A percentile compares a stretch with the other conserved stretches of the same genome.
These are phyloP conservation scores for Oceanodroma leucorhoa DNA, from an alignment of 2,797 vertebrate genomes.

Conservation along the genomic window DNA sequence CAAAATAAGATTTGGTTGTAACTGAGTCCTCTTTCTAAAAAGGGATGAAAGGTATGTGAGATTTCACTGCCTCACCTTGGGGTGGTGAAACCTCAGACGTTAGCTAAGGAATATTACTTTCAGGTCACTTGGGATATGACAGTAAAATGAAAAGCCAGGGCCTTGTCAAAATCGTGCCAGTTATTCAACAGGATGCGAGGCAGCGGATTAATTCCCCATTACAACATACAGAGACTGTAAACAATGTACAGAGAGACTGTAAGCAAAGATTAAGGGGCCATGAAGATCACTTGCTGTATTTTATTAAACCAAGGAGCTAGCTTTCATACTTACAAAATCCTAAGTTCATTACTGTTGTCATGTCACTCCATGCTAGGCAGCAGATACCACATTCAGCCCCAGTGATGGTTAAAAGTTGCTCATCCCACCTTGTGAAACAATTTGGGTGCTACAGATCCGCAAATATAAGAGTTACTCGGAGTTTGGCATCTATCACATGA, in stretches of 20 bases:
- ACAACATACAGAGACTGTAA: background rate
- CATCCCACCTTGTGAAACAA: background rate
- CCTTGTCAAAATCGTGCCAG: background rate
- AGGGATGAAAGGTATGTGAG: background rate
- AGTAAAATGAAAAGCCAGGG: conserved; percentile 9
- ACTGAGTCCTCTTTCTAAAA: background rate
- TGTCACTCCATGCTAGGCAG: background rate
- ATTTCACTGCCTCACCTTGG: background rate
- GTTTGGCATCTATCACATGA: background rate
- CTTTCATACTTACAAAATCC: background rate
- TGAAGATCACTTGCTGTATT: background rate
- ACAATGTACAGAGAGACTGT: background rate
- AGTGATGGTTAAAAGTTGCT: background rate
- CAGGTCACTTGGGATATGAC: conserved; percentile 37
- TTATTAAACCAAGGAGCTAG: background rate
- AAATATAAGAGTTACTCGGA: background rate
- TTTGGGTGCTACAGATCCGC: background rate
- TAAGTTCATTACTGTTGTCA: background rate
- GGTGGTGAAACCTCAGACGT: background rate
- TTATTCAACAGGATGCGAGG: background rate
- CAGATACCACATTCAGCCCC: background rate
- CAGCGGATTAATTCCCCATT: background rate
- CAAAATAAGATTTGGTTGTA: background rate
- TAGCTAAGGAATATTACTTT: conserved; percentile 23
- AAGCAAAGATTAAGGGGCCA: background rate